phyloP scores from a whole-genome alignment of 37 sponge, comb jelly and placozoan genomes.

The Chondrosia reniformis region DNA sequence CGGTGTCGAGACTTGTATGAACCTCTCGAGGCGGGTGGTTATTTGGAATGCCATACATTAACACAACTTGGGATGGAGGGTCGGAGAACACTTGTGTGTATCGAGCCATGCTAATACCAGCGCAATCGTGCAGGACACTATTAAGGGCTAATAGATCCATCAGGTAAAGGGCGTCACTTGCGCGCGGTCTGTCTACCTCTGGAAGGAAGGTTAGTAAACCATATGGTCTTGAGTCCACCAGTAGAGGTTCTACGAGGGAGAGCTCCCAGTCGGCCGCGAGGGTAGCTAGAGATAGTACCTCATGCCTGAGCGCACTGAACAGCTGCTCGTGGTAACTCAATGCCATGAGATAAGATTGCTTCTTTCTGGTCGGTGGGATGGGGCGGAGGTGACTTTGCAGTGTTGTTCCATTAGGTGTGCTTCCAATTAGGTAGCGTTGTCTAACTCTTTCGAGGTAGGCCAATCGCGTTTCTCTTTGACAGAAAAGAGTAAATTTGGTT shows the following conservation, averaged over 20 bases:
- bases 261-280: conserved; percentile 43
- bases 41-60: not conserved
- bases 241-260: conserved; percentile 30
- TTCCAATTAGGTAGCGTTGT: no score
- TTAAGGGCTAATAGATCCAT: not conserved
- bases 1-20: no score
- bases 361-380: no score
- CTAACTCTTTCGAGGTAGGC: no score
- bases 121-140: not conserved
- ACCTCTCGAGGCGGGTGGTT: not conserved
- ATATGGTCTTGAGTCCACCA: conserved; percentile 24
- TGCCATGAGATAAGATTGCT: conserved; percentile 28
- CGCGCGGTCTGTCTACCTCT: not conserved
- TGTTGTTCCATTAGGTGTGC: no score
- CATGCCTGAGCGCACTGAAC: conserved; percentile 24
- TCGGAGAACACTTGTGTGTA: not conserved
- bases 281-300: conserved; percentile 18
- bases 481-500: no score
- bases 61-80: not conserved
- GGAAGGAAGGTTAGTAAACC: conserved; percentile 29
- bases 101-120: not conserved
- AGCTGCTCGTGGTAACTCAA: conserved; percentile 48
- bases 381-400: no score
- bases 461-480: no score
- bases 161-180: not conserved